Evolutionary conservation across 2,888 invertebrate species (phyloP).

Genomic region (Sphaerophoria taeniata): DNA sequence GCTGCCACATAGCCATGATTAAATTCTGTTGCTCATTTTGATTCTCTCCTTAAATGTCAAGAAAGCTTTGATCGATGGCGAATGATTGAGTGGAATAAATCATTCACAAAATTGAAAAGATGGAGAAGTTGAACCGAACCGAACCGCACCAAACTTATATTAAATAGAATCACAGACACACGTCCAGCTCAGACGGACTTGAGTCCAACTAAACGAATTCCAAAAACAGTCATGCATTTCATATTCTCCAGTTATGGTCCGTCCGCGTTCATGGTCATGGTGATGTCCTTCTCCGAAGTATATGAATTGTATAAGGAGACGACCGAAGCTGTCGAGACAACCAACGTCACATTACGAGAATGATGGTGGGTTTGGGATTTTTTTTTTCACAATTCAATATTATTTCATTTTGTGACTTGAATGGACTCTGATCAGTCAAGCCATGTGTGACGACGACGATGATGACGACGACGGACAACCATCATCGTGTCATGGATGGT

Average conservation of each 20-base stretch:
- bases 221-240: constrained; percentile 70
- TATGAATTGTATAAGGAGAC: constrained; percentile 28
- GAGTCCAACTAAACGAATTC: constrained; percentile 13
- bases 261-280: constrained; percentile 64
- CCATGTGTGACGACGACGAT: constrained; percentile 20
- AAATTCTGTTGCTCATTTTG: constrained; percentile 62
- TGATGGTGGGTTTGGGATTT: constrained; percentile 13
- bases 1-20: constrained; percentile 53
- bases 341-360: constrained; percentile 55
- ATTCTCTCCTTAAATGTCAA: constrained; percentile 68
- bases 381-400: neutral
- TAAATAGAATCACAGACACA: constrained; percentile 22
- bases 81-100: constrained; percentile 74
- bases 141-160: neutral
- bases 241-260: constrained; percentile 63
- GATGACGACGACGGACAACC: constrained; percentile 13
- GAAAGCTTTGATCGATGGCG: constrained; percentile 71
- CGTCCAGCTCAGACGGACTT: neutral
- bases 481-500: constrained; percentile 26
- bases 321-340: constrained; percentile 46
- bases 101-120: constrained; percentile 72
- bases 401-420: constrained; percentile 4
- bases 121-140: constrained; percentile 36
- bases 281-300: constrained; percentile 52
- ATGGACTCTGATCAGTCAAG: constrained; percentile 14